Percentiles rank a stretch among this genome's conserved stretches.
Conservation (phyloP, 1,140 invertebrate species). For the Drosophila setifemur region DNA sequence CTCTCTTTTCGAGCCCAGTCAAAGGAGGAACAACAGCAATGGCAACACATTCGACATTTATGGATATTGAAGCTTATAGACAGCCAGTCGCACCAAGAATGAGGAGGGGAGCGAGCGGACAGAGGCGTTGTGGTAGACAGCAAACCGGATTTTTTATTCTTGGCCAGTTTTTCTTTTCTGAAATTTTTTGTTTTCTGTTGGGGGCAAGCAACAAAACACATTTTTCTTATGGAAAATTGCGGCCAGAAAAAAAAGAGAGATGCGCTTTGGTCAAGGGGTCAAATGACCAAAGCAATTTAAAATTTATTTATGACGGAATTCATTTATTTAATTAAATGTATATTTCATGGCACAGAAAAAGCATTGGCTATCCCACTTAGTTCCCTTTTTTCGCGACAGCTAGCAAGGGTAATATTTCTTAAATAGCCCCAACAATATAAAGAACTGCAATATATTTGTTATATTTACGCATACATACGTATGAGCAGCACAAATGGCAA, state of each 20-base stretch:
- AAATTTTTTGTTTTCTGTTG: constrained; percentile 3
- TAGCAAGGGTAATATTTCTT: constrained; percentile 19
- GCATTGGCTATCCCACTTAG: background rate
- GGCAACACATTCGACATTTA: constrained; percentile 73
- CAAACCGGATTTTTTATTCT: constrained; percentile 62
- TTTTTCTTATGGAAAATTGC: constrained; percentile 58
- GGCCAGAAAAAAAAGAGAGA: constrained; percentile 2
- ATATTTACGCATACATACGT: background rate
- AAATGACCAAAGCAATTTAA: constrained; percentile 45
- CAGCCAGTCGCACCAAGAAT: constrained; percentile 31
- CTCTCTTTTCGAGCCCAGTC: constrained; percentile 6
- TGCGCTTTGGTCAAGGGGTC: constrained; percentile 60
- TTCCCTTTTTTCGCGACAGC: constrained; percentile 9
- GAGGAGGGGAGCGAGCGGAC: background rate
- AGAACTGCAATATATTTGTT: constrained; percentile 12
- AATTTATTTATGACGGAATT: constrained; percentile 61
- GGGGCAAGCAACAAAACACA: constrained; percentile 9
- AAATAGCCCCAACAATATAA: constrained; percentile 12
- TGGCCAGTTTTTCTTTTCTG: constrained; percentile 22
- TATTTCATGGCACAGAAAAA: constrained; percentile 31
- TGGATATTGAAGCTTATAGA: constrained; percentile 80
- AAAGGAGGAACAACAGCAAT: constrained; percentile 43
- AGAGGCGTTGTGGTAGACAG: constrained; percentile 43
- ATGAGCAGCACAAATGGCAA: constrained; percentile 44
- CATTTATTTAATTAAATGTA: constrained; percentile 69